Evolutionary conservation across 2,113 vertebrate species (phyloP).

Genomic region (Haplotaxodon microlepis): DNA sequence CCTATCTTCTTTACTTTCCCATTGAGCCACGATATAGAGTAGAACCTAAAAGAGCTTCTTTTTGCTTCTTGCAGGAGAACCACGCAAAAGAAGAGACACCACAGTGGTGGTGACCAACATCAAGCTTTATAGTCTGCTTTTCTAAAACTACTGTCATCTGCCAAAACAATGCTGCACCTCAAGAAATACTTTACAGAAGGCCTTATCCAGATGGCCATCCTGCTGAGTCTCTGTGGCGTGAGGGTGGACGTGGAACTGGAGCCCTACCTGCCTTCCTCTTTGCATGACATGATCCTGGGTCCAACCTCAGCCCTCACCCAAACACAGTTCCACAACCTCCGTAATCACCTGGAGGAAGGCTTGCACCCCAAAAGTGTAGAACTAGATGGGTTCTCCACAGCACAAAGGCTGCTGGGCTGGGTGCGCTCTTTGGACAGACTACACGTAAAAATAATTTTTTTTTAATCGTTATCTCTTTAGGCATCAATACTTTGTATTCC

Average conservation of each 20-base stretch:
- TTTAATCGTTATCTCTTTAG: background rate
- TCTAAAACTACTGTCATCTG: background rate
- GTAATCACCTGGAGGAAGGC: constrained; percentile 79
- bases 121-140: background rate
- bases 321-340: constrained; percentile 84
- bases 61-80: background rate
- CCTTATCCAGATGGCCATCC: constrained; percentile 92
- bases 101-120: background rate
- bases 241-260: constrained; percentile 89
- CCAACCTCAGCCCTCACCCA: constrained; percentile 84
- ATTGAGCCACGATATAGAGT: background rate
- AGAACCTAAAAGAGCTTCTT: background rate
- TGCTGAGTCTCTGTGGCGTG: constrained; percentile 88
- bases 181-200: constrained; percentile 97
- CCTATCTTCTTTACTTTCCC: background rate
- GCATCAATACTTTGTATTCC: background rate
- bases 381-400: constrained; percentile 80
- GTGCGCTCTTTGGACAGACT: constrained; percentile 83
- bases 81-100: background rate
- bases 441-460: constrained; percentile 2
- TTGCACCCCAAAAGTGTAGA: constrained; percentile 85
- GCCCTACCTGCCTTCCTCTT: constrained; percentile 76
- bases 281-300: constrained; percentile 82
- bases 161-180: constrained; percentile 70
- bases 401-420: constrained; percentile 81